These are phyloP conservation scores for Heliconius ismenius DNA, from an alignment of 2,888 invertebrate genomes.

Conservation along the genomic window DNA sequence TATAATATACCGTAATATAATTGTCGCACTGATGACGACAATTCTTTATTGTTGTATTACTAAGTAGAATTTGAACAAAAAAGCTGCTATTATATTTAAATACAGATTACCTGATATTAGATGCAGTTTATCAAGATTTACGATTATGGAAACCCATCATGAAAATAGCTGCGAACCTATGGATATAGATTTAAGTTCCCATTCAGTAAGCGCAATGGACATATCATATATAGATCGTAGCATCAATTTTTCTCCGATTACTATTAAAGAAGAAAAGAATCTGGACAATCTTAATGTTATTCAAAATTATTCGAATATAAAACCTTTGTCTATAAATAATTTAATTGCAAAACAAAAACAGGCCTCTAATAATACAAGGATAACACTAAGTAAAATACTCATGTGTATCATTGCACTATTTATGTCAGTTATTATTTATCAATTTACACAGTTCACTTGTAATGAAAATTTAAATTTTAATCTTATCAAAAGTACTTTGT, in stretches of 20 bases:
- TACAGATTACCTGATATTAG: not conserved
- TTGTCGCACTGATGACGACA: not conserved
- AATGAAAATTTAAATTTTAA: conserved; percentile 53
- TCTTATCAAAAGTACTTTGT: conserved; percentile 52
- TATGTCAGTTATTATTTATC: conserved; percentile 54
- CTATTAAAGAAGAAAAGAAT: conserved; percentile 29
- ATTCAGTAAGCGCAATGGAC: conserved; percentile 64
- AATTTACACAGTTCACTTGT: conserved; percentile 57
- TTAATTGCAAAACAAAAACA: conserved; percentile 14
- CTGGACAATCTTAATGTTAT: conserved; percentile 44
- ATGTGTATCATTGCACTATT: conserved; percentile 46
- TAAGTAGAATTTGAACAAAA: no score
- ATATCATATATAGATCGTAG: conserved; percentile 55
- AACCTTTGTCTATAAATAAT: conserved; percentile 25
- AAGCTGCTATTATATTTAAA: not conserved
- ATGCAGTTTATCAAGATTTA: not conserved
- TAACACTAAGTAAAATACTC: not conserved
- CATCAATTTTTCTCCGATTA: conserved; percentile 19
- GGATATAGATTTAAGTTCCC: conserved; percentile 69
- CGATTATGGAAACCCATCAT: conserved; percentile 32
- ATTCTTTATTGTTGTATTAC: not conserved
- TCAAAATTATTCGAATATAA: conserved; percentile 28
- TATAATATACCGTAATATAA: not conserved
- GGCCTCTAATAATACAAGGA: conserved; percentile 1
- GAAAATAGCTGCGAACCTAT: conserved; percentile 67